Evolutionary conservation across 2,113 vertebrate genomes (phyloP).

Genomic region (Myiozetetes cayanensis): DNA sequence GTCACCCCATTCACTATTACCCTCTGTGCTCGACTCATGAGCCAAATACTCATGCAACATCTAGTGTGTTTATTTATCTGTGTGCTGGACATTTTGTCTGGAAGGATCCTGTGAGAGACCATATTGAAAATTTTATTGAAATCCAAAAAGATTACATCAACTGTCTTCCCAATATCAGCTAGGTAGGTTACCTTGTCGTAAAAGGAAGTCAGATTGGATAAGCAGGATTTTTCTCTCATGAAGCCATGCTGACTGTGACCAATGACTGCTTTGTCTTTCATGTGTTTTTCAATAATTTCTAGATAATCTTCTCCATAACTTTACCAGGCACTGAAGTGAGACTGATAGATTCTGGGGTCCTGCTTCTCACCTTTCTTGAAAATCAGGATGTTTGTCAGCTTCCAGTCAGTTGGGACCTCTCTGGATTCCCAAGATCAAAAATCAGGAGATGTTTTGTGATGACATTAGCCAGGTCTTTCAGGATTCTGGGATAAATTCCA

Average conservation of each 20-base stretch:
- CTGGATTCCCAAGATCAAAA: background rate
- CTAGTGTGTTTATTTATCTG: background rate
- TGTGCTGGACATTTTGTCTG: background rate
- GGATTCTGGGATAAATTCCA: background rate
- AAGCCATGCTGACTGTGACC: no score
- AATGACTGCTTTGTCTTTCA: no score
- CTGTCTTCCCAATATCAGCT: background rate
- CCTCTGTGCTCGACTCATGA: background rate
- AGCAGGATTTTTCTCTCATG: no score
- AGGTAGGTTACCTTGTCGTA: background rate
- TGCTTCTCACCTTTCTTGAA: background rate
- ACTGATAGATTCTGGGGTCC: background rate
- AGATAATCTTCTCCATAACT: background rate
- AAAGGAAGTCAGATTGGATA: background rate
- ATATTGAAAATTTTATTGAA: background rate
- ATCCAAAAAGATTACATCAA: background rate
- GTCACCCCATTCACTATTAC: background rate
- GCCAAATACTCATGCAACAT: background rate
- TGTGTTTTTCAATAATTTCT: no score
- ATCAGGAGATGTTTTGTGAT: background rate
- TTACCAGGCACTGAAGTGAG: background rate
- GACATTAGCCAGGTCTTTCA: background rate
- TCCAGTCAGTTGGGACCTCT: background rate
- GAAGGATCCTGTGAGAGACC: background rate
- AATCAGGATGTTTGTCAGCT: background rate